These are phyloP conservation scores for Apoda limacodes DNA, from an alignment of 2,888 invertebrate genomes.

Conservation along the genomic window DNA sequence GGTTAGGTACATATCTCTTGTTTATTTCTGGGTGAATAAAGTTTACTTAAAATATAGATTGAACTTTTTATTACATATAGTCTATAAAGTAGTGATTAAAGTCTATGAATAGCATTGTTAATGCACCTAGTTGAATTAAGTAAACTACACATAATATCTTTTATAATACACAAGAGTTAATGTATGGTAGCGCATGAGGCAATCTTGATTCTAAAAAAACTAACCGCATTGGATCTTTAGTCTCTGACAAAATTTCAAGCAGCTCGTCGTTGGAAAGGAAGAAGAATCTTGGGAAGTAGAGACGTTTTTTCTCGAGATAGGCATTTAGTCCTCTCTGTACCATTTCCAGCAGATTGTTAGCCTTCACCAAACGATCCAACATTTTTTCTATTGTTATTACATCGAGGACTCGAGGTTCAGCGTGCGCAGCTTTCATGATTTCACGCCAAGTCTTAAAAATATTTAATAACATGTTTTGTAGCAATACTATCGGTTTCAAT, in stretches of 20 bases:
- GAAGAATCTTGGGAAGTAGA: slow-evolving; percentile 94
- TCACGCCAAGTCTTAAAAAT: slow-evolving; percentile 85
- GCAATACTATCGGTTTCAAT: not conserved
- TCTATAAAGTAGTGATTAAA: no score
- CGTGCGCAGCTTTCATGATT: slow-evolving; percentile 84
- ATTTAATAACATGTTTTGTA: not conserved
- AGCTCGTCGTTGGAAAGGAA: slow-evolving; percentile 95
- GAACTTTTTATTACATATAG: no score
- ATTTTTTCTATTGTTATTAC: slow-evolving; percentile 91
- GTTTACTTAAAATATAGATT: no score
- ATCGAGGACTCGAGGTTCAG: slow-evolving; percentile 82
- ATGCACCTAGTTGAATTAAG: no score
- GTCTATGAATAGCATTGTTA: no score
- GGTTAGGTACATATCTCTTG: no score
- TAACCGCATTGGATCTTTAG: slow-evolving; percentile 91
- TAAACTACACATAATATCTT: no score
- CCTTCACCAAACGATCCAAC: slow-evolving; percentile 87
- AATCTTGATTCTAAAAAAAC: no score
- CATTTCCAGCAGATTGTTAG: slow-evolving; percentile 85
- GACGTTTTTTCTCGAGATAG: slow-evolving; percentile 92
- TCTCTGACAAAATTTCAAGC: slow-evolving; percentile 93
- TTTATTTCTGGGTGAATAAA: no score
- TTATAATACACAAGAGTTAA: no score
- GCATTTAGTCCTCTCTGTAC: slow-evolving; percentile 92
- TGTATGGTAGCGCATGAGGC: no score